Percentiles rank a stretch among this genome's conserved stretches.
Evolutionary conservation across 2,888 invertebrate genomes (phyloP).

Genomic region (Tenthredo livida): DNA sequence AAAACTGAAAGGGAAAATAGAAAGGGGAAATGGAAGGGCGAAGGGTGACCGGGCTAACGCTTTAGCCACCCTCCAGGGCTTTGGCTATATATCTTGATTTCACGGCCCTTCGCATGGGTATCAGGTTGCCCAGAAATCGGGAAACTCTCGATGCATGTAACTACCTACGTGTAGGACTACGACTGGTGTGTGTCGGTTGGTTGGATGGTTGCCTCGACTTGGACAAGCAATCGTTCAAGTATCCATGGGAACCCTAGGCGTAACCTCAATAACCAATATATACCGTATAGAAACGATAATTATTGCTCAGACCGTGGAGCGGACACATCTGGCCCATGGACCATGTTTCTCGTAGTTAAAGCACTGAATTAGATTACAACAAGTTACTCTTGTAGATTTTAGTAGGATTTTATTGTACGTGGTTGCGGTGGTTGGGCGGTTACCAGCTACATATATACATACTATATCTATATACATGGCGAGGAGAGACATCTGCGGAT

Average conservation of each 20-base stretch:
- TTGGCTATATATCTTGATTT: slow-evolving; percentile 76
- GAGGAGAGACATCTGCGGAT: slow-evolving; percentile 40
- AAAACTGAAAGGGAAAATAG: slow-evolving; percentile 34
- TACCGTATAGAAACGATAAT: slow-evolving; percentile 14
- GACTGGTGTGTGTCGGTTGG: background rate
- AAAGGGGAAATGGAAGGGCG: slow-evolving; percentile 38
- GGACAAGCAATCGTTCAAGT: slow-evolving; percentile 30
- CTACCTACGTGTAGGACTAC: background rate
- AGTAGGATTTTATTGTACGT: background rate
- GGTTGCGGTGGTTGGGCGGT: background rate
- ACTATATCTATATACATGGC: background rate
- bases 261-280: slow-evolving; percentile 18
- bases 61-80: slow-evolving; percentile 59
- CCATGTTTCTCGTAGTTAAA: slow-evolving; percentile 31
- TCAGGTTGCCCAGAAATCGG: slow-evolving; percentile 77
- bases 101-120: slow-evolving; percentile 76
- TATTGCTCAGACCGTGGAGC: slow-evolving; percentile 37
- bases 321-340: slow-evolving; percentile 35
- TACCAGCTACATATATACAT: background rate
- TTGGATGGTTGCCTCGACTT: background rate
- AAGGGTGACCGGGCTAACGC: slow-evolving; percentile 39
- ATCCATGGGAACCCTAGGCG: slow-evolving; percentile 42
- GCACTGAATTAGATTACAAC: slow-evolving; percentile 4
- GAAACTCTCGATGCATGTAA: slow-evolving; percentile 65
- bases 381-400: slow-evolving; percentile 3